Conservation (phyloP, 2,888 invertebrate species). For the Ichneumoninae sp. region DNA sequence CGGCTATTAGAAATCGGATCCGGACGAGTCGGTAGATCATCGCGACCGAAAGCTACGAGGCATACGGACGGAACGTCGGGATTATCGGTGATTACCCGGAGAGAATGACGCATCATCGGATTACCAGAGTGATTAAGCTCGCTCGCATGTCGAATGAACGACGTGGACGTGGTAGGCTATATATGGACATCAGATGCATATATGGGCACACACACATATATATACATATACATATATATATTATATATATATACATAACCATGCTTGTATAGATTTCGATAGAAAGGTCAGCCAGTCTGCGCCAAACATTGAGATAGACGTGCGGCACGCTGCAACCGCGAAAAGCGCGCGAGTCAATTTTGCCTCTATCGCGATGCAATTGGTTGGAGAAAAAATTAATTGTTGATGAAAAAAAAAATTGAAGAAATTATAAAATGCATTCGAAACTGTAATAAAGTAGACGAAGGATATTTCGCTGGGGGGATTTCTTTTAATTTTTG, state of each 20-base stretch:
- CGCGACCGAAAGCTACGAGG: not conserved
- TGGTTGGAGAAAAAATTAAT: not conserved
- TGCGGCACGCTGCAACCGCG: not conserved
- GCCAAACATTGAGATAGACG: slow-evolving; percentile 42
- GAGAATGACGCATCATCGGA: slow-evolving; percentile 65
- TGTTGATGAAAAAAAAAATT: not conserved
- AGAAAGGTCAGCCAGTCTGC: slow-evolving; percentile 47
- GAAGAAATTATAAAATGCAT: not conserved
- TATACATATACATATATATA: not conserved
- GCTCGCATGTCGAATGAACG: slow-evolving; percentile 53
- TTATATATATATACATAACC: not conserved
- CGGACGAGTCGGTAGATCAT: slow-evolving; percentile 20
- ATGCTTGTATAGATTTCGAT: slow-evolving; percentile 5
- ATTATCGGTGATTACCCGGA: slow-evolving; percentile 50
- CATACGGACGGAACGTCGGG: slow-evolving; percentile 23
- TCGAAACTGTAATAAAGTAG: not conserved
- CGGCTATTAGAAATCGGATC: slow-evolving; percentile 16
- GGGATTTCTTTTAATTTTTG: slow-evolving; percentile 48
- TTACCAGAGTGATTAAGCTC: slow-evolving; percentile 61
- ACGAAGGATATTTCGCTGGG: slow-evolving; percentile 16
- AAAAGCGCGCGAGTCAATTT: slow-evolving; percentile 62
- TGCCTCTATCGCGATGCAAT: slow-evolving; percentile 2
- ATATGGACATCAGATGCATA: not conserved
- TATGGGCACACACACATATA: not conserved
- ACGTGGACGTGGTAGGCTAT: slow-evolving; percentile 26